These are phyloP conservation scores for Eurytoma californica DNA, from an alignment of 2,888 invertebrate species.

Conservation along the genomic window DNA sequence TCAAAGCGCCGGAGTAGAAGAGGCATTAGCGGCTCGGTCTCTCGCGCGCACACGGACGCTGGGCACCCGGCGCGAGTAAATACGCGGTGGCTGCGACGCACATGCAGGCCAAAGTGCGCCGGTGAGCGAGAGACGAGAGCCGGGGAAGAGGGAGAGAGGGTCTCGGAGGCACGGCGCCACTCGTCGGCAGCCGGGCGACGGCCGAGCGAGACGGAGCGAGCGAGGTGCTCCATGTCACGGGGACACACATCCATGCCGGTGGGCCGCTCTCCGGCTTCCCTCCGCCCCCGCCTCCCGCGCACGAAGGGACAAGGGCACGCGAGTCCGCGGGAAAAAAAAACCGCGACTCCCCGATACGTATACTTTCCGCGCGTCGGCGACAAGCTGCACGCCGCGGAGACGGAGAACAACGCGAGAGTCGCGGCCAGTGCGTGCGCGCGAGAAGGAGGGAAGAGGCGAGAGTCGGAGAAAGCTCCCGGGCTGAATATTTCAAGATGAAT, in stretches of 20 bases:
- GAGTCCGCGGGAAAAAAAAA: conserved; percentile 13
- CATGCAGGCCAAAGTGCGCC: background rate
- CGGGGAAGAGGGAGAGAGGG: conserved; percentile 22
- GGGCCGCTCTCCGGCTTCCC: conserved; percentile 41
- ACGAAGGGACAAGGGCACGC: background rate
- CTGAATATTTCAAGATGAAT: conserved; percentile 56
- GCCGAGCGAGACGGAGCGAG: conserved; percentile 6
- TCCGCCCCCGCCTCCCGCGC: conserved; percentile 7
- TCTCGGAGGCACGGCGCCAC: conserved; percentile 4
- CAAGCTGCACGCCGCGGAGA: background rate
- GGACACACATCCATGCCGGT: conserved; percentile 51
- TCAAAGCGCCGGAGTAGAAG: conserved; percentile 39
- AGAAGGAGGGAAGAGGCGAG: conserved; percentile 38
- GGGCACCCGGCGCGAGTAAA: conserved; percentile 1
- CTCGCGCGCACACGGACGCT: conserved; percentile 6
- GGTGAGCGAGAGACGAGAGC: conserved; percentile 21
- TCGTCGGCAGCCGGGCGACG: conserved; percentile 2
- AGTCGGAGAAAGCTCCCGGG: conserved; percentile 53
- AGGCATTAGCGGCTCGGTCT: conserved; percentile 34
- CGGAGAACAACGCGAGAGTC: background rate
- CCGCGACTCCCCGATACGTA: conserved; percentile 12
- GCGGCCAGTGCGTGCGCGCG: background rate
- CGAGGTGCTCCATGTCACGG: conserved; percentile 42
- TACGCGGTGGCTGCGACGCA: conserved; percentile 13
- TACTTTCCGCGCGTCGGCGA: conserved; percentile 27